These are phyloP conservation scores for Colletes gigas DNA, from an alignment of 1,140 invertebrate species.

Conservation along the genomic window DNA sequence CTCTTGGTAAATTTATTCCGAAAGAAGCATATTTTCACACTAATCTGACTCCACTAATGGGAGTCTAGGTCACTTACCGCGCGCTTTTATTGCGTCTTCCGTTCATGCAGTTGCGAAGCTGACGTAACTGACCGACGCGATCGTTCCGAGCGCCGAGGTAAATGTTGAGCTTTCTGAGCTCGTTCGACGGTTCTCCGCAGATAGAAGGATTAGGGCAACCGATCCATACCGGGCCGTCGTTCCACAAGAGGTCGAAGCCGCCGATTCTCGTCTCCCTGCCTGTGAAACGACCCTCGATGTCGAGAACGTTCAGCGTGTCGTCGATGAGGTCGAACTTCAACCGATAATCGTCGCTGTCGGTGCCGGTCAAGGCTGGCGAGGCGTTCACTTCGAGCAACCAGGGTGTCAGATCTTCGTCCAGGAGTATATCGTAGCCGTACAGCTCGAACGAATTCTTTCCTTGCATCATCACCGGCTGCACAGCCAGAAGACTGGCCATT, in stretches of 20 bases:
- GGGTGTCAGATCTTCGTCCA: conserved; percentile 83
- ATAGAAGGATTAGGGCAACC: conserved; percentile 39
- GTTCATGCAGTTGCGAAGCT: conserved; percentile 37
- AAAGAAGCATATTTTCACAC: too few species aligned
- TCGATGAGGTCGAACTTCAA: conserved; percentile 79
- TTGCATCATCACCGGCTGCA: conserved; percentile 78
- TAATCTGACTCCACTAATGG: too few species aligned
- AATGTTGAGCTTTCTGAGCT: conserved; percentile 66
- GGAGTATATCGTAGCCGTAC: conserved; percentile 86
- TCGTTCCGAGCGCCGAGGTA: conserved; percentile 71
- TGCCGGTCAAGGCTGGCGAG: conserved; percentile 84
- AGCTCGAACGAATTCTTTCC: conserved; percentile 83
- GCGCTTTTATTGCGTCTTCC: conserved; percentile 31
- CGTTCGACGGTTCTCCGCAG: conserved; percentile 27
- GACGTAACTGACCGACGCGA: conserved; percentile 60
- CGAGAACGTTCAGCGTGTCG: conserved; percentile 78
- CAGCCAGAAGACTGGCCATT: conserved; percentile 82
- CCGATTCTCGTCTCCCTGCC: conserved; percentile 83
- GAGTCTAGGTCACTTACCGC: too few species aligned
- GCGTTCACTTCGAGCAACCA: conserved; percentile 86
- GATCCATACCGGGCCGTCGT: conserved; percentile 81
- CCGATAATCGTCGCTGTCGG: conserved; percentile 82
- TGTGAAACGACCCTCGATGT: conserved; percentile 78
- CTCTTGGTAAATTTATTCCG: too few species aligned
- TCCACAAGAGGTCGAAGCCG: conserved; percentile 84